Conservation (phyloP, 2,888 invertebrate genomes). For the Luperina nickerlii region DNA sequence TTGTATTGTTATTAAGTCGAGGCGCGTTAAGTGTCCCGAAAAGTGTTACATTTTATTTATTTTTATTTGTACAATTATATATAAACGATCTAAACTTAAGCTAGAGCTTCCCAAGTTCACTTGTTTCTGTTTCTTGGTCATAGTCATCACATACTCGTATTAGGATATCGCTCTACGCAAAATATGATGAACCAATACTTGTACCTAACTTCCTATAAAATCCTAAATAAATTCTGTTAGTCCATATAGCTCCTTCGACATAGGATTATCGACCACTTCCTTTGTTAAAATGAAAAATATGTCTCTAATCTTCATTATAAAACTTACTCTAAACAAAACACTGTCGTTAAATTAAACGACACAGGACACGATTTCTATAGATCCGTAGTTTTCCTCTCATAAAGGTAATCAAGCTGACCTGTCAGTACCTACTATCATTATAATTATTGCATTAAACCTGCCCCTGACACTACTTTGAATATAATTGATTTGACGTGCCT, state of each 20-base stretch:
- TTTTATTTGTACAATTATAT: no score
- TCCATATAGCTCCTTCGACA: background rate
- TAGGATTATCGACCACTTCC: background rate
- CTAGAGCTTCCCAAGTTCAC: background rate
- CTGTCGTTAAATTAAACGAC: background rate
- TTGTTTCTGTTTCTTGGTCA: background rate
- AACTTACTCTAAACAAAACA: background rate
- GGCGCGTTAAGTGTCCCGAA: no score
- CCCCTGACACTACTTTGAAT: slow-evolving; percentile 52
- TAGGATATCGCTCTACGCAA: background rate
- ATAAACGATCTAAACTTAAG: background rate
- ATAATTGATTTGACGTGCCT: slow-evolving; percentile 51
- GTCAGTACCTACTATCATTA: background rate
- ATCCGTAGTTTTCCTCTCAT: slow-evolving; percentile 21
- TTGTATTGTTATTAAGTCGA: no score
- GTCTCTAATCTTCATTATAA: background rate
- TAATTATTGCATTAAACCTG: slow-evolving; percentile 20
- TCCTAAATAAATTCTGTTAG: background rate
- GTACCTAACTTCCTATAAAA: background rate
- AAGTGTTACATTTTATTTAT: background rate
- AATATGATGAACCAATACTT: background rate
- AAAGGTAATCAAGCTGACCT: slow-evolving; percentile 19
- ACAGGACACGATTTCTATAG: background rate
- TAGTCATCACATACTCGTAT: no score
- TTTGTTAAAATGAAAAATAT: background rate